phyloP scores from a whole-genome alignment of 1,140 invertebrate genomes.

The Olivierus martensii region DNA sequence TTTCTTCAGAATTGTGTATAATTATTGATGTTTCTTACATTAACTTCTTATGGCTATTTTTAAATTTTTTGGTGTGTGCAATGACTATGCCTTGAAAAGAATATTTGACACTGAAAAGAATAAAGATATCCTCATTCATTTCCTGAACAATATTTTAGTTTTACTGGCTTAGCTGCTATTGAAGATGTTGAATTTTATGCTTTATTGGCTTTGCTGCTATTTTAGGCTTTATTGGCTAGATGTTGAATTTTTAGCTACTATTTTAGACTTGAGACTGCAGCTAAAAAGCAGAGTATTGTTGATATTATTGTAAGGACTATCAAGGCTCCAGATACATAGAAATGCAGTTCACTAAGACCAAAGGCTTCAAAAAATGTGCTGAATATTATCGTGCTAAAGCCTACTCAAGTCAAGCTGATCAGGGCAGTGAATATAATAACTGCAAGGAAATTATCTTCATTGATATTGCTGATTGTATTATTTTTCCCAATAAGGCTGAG shows the following conservation, averaged over 20 bases:
- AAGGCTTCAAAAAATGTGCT: conserved; percentile 9
- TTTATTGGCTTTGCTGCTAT: neutral
- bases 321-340: neutral
- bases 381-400: conserved; percentile 8
- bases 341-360: conserved; percentile 5
- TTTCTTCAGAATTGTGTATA: conserved; percentile 7
- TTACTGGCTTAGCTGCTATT: conserved; percentile 2
- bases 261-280: neutral
- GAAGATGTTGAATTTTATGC: conserved; percentile 1
- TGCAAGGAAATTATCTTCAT: conserved; percentile 9
- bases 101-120: conserved; percentile 12
- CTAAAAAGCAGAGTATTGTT: conserved; percentile 1
- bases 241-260: neutral
- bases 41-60: conserved; percentile 1
- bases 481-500: conserved; percentile 6
- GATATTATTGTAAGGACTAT: neutral
- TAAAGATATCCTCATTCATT: conserved; percentile 10
- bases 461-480: conserved; percentile 4
- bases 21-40: conserved; percentile 9
- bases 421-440: conserved; percentile 3
- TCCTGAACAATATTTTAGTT: conserved; percentile 4
- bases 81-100: neutral
- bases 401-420: conserved; percentile 6
- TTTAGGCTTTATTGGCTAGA: neutral
- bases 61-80: conserved; percentile 3